Base-by-base conservation (phyloP, 53 echinoderm and acorn worm species). In the Temnopleurus reevesii region DNA sequence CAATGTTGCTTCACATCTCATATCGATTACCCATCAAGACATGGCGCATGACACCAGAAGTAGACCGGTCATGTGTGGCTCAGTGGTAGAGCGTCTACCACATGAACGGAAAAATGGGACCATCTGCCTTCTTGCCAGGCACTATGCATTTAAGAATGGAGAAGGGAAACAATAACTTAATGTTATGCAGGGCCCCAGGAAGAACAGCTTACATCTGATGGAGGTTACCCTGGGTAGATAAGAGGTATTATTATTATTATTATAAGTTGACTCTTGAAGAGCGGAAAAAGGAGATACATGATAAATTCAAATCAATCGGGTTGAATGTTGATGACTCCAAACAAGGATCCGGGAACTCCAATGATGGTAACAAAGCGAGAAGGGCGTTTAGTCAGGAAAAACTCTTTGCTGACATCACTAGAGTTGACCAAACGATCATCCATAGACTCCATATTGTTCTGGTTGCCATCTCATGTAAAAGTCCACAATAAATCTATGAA, bases 361-460 rank as follows among this genome's bases (percentile, higher is more conserved):
- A 90, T 82, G 91, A 93, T 30, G 91, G 93, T 1, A 90, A 93
- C 45, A 90, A 90, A 25, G 93, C 90, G n/a, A 82, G 93, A 51
- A 93, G 93, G 82, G 86, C 90, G 13, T 93, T 93, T 21, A 26
- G 87, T 21, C 45, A 84, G 12, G 90, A 93, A 30, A 53, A 36
- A 17, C 41, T 30, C 5, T 93, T 93, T 41, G 77, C 90, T 2
- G 55, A 77, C 5, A 87, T 93, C 18, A 87, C 89, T 41, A 83
- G 90, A 8, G 28, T 93, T 15, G 93, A 93, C 26, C 83, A 56
- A 45, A 35, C 45, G 38, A 86, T 76, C 23, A 23, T 91, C 12
- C 86, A 91, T 46, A 91, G 77, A 55, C 25, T 77, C 1, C 91
- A 86, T 18, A 76, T 86, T 71, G 77, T 91, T 41, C 77, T 86